Conservation (phyloP, 2,888 invertebrate genomes). For the Habroteleia sp. region DNA sequence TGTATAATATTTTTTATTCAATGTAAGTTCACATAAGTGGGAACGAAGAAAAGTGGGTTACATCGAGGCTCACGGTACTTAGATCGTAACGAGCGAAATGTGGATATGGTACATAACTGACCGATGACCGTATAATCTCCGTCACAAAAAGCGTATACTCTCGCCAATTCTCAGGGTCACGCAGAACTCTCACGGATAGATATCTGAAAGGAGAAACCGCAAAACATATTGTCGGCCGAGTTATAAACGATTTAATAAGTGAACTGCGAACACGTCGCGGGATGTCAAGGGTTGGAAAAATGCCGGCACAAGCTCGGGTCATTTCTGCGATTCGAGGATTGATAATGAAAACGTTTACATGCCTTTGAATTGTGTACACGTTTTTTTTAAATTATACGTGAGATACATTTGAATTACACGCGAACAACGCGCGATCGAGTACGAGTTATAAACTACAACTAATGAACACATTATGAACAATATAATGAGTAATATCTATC, state of each 20-base stretch:
- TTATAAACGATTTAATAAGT: constrained; percentile 52
- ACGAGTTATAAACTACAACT: no score
- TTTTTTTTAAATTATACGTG: background rate
- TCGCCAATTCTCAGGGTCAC: constrained; percentile 61
- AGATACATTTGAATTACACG: no score
- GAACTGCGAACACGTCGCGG: constrained; percentile 26
- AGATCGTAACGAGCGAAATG: constrained; percentile 62
- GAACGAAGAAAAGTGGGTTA: constrained; percentile 58
- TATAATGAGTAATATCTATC: no score
- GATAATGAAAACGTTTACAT: constrained; percentile 10
- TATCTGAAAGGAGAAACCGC: constrained; percentile 61
- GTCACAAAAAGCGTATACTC: constrained; percentile 54
- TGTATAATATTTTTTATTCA: constrained; percentile 14
- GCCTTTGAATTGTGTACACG: constrained; percentile 1
- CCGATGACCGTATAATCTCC: constrained; percentile 60
- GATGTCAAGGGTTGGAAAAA: constrained; percentile 10
- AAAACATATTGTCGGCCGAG: constrained; percentile 48
- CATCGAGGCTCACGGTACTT: constrained; percentile 47
- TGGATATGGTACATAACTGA: constrained; percentile 61
- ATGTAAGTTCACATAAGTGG: constrained; percentile 19
- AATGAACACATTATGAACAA: no score
- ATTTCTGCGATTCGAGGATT: constrained; percentile 3
- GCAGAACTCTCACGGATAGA: constrained; percentile 61
- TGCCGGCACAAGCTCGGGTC: background rate
- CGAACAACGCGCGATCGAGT: no score